phyloP scores from a whole-genome alignment of 2,888 invertebrate genomes.

The Melinaea menophilus region DNA sequence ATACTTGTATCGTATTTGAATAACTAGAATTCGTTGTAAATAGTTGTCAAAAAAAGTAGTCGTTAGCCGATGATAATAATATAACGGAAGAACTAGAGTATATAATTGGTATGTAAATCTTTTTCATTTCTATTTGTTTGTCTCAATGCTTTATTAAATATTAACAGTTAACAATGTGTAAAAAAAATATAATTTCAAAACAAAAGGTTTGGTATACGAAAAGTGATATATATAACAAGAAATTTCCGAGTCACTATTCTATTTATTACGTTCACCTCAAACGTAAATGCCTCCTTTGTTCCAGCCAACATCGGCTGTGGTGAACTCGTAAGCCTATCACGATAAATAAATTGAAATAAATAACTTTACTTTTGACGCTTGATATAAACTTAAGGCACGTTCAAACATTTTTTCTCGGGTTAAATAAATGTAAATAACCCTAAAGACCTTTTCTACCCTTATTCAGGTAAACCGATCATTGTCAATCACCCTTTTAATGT shows the following conservation, averaged over 20 bases:
- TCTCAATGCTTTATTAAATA: too few relatives aligned
- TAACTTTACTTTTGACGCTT: background rate
- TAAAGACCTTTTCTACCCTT: background rate
- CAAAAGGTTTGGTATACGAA: too few relatives aligned
- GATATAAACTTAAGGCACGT: background rate
- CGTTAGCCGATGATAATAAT: too few relatives aligned
- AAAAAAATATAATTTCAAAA: too few relatives aligned
- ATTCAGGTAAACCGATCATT: constrained; percentile 11
- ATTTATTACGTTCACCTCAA: background rate
- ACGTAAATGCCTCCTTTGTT: background rate
- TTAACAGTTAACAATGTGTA: too few relatives aligned
- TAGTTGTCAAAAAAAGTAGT: too few relatives aligned
- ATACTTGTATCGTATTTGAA: too few relatives aligned
- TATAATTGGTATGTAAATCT: too few relatives aligned
- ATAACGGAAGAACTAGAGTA: too few relatives aligned
- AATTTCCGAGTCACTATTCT: background rate
- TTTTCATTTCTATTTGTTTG: too few relatives aligned
- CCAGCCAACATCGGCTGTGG: background rate
- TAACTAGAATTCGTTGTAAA: too few relatives aligned
- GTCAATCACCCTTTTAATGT: constrained; percentile 15
- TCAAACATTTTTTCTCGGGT: background rate
- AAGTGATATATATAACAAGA: too few relatives aligned
- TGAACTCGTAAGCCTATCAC: background rate
- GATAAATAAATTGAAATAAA: constrained; percentile 1
- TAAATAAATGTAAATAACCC: background rate